Evolutionary conservation across 2,888 invertebrate species (phyloP).

Genomic region (Eulithis prunata): DNA sequence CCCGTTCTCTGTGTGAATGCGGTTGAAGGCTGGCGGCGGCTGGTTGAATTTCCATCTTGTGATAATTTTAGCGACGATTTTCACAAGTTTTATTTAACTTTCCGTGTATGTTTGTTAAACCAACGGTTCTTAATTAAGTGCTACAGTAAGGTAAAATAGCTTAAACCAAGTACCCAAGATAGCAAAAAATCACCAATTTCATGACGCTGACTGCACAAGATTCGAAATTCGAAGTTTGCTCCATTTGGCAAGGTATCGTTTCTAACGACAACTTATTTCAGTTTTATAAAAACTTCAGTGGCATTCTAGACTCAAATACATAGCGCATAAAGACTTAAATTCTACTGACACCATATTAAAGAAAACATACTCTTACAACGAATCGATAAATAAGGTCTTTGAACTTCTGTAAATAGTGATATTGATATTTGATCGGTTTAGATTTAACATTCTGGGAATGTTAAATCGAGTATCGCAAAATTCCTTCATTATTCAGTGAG

Average conservation of each 20-base stretch:
- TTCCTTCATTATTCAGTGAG: too few relatives aligned
- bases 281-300: conserved; percentile 8
- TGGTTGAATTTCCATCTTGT: conserved; percentile 9
- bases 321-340: neutral
- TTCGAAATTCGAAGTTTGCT: conserved; percentile 15
- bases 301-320: neutral
- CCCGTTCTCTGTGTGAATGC: neutral
- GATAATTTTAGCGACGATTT: conserved; percentile 12
- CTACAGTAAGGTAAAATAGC: too few relatives aligned
- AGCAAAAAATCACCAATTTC: too few relatives aligned
- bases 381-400: conserved; percentile 14
- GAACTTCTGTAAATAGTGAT: conserved; percentile 6
- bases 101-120: neutral
- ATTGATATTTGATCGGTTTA: too few relatives aligned
- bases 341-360: neutral
- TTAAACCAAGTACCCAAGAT: too few relatives aligned
- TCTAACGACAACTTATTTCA: conserved; percentile 20
- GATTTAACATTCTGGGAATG: too few relatives aligned
- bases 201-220: neutral
- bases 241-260: conserved; percentile 21
- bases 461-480: too few relatives aligned
- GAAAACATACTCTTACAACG: conserved; percentile 11
- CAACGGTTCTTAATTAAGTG: neutral
- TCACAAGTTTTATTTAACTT: neutral
- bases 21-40: conserved; percentile 5